Percentiles rank a stretch among this genome's conserved stretches.
Conservation (phyloP, 1,140 invertebrate species). For the Drosophila repletoides region DNA sequence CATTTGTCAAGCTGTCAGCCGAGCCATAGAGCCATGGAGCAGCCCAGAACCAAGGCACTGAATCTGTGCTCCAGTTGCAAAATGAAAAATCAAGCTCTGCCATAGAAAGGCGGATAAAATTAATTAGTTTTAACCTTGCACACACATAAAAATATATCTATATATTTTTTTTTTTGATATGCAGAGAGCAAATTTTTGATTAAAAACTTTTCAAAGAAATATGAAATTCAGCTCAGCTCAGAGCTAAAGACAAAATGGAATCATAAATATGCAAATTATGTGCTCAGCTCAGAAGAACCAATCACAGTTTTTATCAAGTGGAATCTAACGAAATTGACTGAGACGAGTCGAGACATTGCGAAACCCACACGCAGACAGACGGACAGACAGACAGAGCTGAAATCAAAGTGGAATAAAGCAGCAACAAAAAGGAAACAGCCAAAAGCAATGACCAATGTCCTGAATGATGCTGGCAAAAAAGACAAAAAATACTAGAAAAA, state of each 20-base stretch:
- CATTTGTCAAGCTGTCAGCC: conserved; percentile 72
- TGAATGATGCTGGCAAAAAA: conserved; percentile 13
- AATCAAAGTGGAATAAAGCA: conserved; percentile 51
- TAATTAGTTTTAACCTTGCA: conserved; percentile 71
- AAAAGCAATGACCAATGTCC: conserved; percentile 39
- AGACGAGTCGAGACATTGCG: conserved; percentile 33
- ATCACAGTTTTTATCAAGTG: conserved; percentile 82
- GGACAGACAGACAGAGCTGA: conserved; percentile 23
- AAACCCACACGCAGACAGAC: conserved; percentile 11
- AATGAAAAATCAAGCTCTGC: conserved; percentile 49
- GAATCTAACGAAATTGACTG: conserved; percentile 75
- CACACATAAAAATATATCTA: too few relatives aligned
- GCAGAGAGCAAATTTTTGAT: conserved; percentile 17
- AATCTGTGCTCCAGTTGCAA: conserved; percentile 61
- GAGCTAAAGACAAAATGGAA: conserved; percentile 45
- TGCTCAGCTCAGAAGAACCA: conserved; percentile 53
- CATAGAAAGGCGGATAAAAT: conserved; percentile 50
- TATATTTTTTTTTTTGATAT: too few relatives aligned
- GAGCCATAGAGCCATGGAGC: not conserved
- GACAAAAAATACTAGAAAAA: conserved; percentile 20
- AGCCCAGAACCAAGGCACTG: not conserved
- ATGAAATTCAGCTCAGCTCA: not conserved
- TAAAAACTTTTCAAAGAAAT: conserved; percentile 37
- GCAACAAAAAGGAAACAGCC: conserved; percentile 36
- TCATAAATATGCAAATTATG: conserved; percentile 76